phyloP scores from a whole-genome alignment of 1,140 invertebrate genomes.

The Rhynchophorus ferrugineus region DNA sequence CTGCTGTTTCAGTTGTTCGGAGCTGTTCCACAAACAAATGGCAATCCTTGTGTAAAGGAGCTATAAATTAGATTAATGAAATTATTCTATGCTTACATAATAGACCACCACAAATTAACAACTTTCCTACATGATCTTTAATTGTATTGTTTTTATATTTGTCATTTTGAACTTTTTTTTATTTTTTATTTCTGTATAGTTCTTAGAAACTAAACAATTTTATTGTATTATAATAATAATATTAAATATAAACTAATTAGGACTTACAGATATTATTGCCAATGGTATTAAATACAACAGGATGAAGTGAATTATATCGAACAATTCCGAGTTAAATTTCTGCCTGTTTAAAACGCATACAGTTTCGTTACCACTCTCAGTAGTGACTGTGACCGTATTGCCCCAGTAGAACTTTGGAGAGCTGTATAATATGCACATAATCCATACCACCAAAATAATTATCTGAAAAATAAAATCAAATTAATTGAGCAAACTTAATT shows the following conservation, averaged over 20 bases:
- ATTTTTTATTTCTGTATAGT: too few species aligned
- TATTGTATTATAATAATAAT: too few species aligned
- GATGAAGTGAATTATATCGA: slow-evolving; percentile 68
- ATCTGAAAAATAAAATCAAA: slow-evolving; percentile 45
- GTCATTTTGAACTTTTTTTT: too few species aligned
- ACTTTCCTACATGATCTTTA: too few species aligned
- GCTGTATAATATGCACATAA: slow-evolving; percentile 65
- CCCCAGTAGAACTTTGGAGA: slow-evolving; percentile 68
- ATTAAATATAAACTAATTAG: too few species aligned
- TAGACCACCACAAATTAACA: too few species aligned
- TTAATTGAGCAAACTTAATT: too few species aligned
- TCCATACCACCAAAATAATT: slow-evolving; percentile 66
- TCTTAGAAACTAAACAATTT: too few species aligned
- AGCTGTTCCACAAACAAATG: slow-evolving; percentile 63
- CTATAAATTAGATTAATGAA: too few species aligned
- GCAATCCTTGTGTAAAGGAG: slow-evolving; percentile 65
- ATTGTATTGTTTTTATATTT: too few species aligned
- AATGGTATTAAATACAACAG: slow-evolving; percentile 67
- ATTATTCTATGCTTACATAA: too few species aligned
- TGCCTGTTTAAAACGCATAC: slow-evolving; percentile 64
- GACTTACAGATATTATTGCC: slow-evolving; percentile 62
- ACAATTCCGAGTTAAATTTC: slow-evolving; percentile 65
- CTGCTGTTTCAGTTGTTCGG: slow-evolving; percentile 48
- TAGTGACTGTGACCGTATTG: slow-evolving; percentile 55
- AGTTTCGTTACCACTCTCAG: slow-evolving; percentile 52